Percentiles rank a stretch among this genome's conserved stretches.
Conservation (phyloP, 2,113 vertebrate species). For the Serilophus lunatus region DNA sequence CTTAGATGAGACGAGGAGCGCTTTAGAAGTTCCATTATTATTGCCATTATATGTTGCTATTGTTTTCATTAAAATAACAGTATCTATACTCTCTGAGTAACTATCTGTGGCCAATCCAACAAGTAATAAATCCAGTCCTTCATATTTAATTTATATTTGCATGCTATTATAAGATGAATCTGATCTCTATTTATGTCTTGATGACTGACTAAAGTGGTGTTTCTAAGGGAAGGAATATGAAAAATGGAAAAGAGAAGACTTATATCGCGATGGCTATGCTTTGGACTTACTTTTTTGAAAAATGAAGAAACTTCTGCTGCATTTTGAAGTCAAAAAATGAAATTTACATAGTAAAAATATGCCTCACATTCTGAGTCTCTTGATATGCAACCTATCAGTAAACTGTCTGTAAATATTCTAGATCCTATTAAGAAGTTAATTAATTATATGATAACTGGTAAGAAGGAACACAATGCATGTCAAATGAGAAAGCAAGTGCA, state of each 20-base stretch:
- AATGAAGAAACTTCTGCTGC: not conserved
- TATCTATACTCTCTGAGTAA: not conserved
- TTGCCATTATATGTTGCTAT: not conserved
- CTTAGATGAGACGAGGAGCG: not conserved
- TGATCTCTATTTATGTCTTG: not conserved
- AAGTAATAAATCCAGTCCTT: not conserved
- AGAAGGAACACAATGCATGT: not conserved
- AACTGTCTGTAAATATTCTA: not conserved
- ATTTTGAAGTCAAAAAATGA: not conserved
- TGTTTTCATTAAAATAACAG: not conserved
- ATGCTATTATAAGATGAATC: not conserved
- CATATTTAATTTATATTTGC: not conserved
- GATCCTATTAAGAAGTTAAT: not conserved
- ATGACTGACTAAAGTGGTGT: not conserved
- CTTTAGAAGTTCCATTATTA: not conserved
- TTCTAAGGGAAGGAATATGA: not conserved
- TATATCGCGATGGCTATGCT: not conserved
- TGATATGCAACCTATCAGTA: not conserved
- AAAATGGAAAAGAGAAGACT: not conserved
- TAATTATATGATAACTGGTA: not conserved
- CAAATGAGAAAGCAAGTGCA: not conserved
- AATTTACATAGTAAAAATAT: not conserved
- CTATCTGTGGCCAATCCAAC: not conserved
- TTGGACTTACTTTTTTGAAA: not conserved
- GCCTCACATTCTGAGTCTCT: not conserved